These are phyloP conservation scores for Limnothrissa miodon DNA, from an alignment of 2,113 vertebrate species.

Conservation along the genomic window DNA sequence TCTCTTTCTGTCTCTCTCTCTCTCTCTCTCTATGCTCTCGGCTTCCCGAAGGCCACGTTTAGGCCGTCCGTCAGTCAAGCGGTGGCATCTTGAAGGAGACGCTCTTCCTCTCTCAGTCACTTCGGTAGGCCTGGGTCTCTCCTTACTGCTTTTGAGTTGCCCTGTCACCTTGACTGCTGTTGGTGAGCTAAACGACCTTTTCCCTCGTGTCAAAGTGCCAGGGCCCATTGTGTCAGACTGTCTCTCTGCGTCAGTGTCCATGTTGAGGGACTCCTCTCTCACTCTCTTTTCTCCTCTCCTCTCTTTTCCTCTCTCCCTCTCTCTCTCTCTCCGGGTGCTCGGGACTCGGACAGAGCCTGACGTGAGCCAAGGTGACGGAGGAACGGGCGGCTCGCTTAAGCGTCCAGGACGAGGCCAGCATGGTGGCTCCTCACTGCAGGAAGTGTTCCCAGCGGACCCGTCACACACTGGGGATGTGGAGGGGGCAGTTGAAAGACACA, in stretches of 20 bases:
- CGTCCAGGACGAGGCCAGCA: slow-evolving; percentile 18
- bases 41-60: slow-evolving; percentile 47
- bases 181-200: slow-evolving; percentile 52
- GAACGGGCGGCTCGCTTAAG: slow-evolving; percentile 24
- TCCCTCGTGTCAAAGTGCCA: slow-evolving; percentile 54
- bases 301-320: slow-evolving; percentile 2
- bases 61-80: slow-evolving; percentile 57
- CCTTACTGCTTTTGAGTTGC: slow-evolving; percentile 57
- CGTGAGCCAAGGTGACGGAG: slow-evolving; percentile 60
- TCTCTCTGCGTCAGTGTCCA: slow-evolving; percentile 32
- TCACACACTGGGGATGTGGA: not conserved
- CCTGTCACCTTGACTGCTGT: slow-evolving; percentile 41
- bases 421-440: slow-evolving; percentile 8
- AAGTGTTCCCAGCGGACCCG: slow-evolving; percentile 29
- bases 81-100: slow-evolving; percentile 36
- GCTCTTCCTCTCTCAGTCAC: slow-evolving; percentile 2
- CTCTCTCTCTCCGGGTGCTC: slow-evolving; percentile 31
- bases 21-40: not conserved
- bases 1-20: not conserved
- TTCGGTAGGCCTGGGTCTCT: slow-evolving; percentile 15
- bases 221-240: slow-evolving; percentile 47
- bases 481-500: not conserved
- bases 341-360: slow-evolving; percentile 47
- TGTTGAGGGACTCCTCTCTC: slow-evolving; percentile 16
- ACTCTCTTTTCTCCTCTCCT: not conserved